Base-by-base conservation (phyloP, 2,888 invertebrate genomes). In the Harmothoe impar region DNA sequence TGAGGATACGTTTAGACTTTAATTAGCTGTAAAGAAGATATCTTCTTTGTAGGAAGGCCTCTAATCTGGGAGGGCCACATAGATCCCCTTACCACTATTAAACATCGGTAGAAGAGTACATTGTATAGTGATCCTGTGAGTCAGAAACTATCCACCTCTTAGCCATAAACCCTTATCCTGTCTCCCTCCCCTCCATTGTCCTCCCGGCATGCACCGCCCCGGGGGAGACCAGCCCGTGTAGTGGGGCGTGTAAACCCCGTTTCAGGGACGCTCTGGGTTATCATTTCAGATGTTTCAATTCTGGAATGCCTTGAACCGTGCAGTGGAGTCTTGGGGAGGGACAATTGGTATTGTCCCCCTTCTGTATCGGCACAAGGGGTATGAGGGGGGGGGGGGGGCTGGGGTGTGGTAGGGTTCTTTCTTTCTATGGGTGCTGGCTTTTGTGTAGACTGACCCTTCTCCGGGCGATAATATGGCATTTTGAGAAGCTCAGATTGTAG, bases 251-350 rank as follows among this genome's bases (percentile, higher is more conserved):
- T 72, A 72, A 72, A 29, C 72, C 72, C 72, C 72, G 72, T 29
- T n/a, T 72, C 72, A 29, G 72, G 72, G 29, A 15, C n/a, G 29
- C 15, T 23, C 12, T n/a, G 15, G 25, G 72, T 72, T 72, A 72
- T 72, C 31, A 72, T 72, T 72, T 72, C 72, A 17, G 72, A 72
- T 72, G 72, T 72, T 72, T 72, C 72, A 29, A 72, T 72, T 72
- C 72, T 29, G 3, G 72, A 72, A 72, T n/a, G n/a, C 20, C 15
- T 23, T 72, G 29, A 72, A 29, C n/a, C 72, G 72, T 29, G 72
- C 25, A 29, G 25, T 15, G 25, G 0, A 29, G 29, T 25, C n/a
- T 62, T 3, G 29, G 72, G 72, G 25, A 23, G n/a, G 0, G 25
- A 72, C 72, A 72, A 72, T 72, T 72, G 72, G 72, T 15, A 72